Percentiles rank a stretch among this genome's conserved stretches.
phyloP scores from a whole-genome alignment of 2,797 vertebrate genomes.

The Paedocypris micromegethes region DNA sequence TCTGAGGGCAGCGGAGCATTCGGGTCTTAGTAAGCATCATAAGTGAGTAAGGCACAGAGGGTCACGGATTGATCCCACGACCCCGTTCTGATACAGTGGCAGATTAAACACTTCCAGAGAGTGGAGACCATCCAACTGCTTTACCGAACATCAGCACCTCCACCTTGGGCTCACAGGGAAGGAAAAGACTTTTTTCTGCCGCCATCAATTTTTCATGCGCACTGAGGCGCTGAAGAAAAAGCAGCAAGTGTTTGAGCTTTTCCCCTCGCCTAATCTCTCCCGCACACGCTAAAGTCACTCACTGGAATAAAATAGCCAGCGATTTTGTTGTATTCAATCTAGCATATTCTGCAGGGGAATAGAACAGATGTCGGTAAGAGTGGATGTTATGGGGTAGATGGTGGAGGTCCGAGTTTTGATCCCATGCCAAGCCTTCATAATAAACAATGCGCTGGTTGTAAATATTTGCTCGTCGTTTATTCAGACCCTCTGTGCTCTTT shows the following conservation, averaged over 20 bases:
- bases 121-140: slow-evolving; percentile 3
- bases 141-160: slow-evolving; percentile 10
- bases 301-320: slow-evolving; percentile 42
- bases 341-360: slow-evolving; percentile 29
- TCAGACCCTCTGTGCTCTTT: too few species aligned
- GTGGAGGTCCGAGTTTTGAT: not conserved
- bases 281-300: slow-evolving; percentile 38
- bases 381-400: slow-evolving; percentile 9
- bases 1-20: slow-evolving; percentile 15
- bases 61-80: slow-evolving; percentile 17
- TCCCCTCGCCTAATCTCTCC: slow-evolving; percentile 40
- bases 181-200: slow-evolving; percentile 35
- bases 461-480: too few species aligned
- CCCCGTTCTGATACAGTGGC: slow-evolving; percentile 12
- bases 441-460: not conserved
- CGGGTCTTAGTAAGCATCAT: not conserved
- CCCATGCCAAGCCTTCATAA: not conserved
- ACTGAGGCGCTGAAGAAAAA: slow-evolving; percentile 37
- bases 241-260: slow-evolving; percentile 33
- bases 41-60: slow-evolving; percentile 4
- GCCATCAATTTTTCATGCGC: slow-evolving; percentile 43
- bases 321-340: slow-evolving; percentile 39
- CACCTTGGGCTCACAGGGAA: slow-evolving; percentile 33
- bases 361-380: slow-evolving; percentile 35
- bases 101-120: slow-evolving; percentile 9